phyloP scores from a whole-genome alignment of 2,797 vertebrate species.

The Enteromius trimaculatus region DNA sequence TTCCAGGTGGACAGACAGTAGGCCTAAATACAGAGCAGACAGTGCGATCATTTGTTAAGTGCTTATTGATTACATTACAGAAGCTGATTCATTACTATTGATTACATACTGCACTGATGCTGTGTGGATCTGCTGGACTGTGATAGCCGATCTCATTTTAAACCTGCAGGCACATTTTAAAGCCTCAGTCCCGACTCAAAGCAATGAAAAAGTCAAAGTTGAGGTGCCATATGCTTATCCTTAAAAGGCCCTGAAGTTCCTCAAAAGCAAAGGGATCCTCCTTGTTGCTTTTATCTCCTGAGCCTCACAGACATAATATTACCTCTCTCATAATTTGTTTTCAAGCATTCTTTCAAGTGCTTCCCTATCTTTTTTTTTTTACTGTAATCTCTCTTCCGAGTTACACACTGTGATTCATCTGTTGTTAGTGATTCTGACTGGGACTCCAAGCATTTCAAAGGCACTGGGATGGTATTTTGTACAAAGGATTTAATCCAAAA shows the following conservation, averaged over 20 bases:
- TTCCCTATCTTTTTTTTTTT: background rate
- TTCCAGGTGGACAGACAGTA: constrained; percentile 21
- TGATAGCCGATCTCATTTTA: constrained; percentile 26
- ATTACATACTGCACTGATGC: constrained; percentile 32
- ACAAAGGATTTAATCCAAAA: constrained; percentile 1
- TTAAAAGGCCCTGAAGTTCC: background rate
- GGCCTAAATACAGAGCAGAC: background rate
- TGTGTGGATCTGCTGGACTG: background rate
- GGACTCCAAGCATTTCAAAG: background rate
- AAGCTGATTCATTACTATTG: constrained; percentile 47
- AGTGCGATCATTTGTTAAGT: constrained; percentile 31
- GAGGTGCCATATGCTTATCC: background rate
- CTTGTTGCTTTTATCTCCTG: background rate
- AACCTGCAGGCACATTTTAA: constrained; percentile 39
- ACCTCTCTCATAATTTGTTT: background rate
- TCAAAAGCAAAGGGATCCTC: constrained; percentile 20
- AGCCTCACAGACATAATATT: constrained; percentile 2
- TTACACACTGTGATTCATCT: constrained; percentile 14
- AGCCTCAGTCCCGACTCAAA: constrained; percentile 23
- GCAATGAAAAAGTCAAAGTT: constrained; percentile 10
- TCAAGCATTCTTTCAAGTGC: constrained; percentile 24
- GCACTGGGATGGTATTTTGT: background rate
- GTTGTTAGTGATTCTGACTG: constrained; percentile 5
- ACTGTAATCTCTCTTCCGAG: constrained; percentile 8
- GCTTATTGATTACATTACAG: constrained; percentile 46